Evolutionary conservation across 2,888 invertebrate genomes (phyloP).

Genomic region (Dichetophora obliterata): DNA sequence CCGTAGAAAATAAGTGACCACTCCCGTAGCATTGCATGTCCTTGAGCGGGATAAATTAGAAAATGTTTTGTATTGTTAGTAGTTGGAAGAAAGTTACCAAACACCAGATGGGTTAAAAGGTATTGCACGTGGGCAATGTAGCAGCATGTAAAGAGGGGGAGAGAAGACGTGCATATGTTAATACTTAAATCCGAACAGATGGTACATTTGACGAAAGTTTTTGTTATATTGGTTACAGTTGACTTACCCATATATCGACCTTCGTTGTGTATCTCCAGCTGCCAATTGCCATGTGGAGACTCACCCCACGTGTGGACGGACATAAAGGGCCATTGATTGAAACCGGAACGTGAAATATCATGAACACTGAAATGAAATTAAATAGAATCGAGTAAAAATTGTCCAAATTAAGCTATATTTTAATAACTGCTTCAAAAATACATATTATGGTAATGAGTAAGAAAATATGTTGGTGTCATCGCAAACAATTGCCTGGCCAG

Average conservation of each 20-base stretch:
- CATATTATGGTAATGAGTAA: background rate
- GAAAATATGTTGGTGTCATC: background rate
- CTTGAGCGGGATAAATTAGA: slow-evolving; percentile 68
- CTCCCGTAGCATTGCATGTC: slow-evolving; percentile 89
- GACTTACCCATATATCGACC: slow-evolving; percentile 85
- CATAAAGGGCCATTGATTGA: slow-evolving; percentile 99
- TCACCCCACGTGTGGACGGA: slow-evolving; percentile 99
- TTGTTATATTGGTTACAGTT: background rate
- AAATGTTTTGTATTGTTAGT: background rate
- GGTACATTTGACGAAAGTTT: background rate
- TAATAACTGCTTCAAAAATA: background rate
- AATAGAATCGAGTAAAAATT: background rate
- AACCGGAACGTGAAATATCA: slow-evolving; percentile 92
- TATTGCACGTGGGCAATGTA: slow-evolving; percentile 38
- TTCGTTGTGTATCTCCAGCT: slow-evolving; percentile 95
- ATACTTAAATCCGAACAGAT: background rate
- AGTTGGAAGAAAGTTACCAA: slow-evolving; percentile 20
- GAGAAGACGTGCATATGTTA: slow-evolving; percentile 27
- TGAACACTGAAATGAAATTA: slow-evolving; percentile 69
- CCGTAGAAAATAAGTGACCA: slow-evolving; percentile 96
- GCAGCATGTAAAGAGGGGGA: slow-evolving; percentile 59
- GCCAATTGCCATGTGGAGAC: slow-evolving; percentile 93
- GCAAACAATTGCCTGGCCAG: too few relatives aligned
- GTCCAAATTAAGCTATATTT: background rate
- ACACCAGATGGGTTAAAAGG: background rate